These are phyloP conservation scores for Heliothis peltigera DNA, from an alignment of 2,888 invertebrate species.

Conservation along the genomic window DNA sequence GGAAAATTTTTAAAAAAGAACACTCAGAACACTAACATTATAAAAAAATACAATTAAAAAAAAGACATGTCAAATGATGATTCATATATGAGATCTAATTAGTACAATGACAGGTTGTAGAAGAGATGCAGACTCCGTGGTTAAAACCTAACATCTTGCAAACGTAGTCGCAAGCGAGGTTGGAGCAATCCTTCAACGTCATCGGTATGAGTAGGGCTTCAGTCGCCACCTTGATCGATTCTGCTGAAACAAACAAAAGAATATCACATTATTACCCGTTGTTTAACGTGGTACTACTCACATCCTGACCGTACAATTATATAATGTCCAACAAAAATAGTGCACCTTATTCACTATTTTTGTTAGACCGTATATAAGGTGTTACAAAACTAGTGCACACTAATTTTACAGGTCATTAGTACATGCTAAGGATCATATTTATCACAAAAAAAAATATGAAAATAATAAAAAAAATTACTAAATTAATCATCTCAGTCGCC, in stretches of 20 bases:
- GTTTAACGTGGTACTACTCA: too few relatives aligned
- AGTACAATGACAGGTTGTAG: slow-evolving; percentile 32
- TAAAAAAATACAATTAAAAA: neutral
- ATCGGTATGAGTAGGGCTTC: slow-evolving; percentile 39
- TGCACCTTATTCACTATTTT: too few relatives aligned
- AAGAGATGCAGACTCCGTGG: slow-evolving; percentile 34
- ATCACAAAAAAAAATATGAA: too few relatives aligned
- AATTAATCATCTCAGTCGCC: too few relatives aligned
- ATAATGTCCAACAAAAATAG: too few relatives aligned
- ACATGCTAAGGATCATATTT: too few relatives aligned
- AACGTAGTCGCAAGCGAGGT: slow-evolving; percentile 5
- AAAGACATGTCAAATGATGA: neutral
- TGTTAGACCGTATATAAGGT: too few relatives aligned
- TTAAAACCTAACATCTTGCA: slow-evolving; percentile 33
- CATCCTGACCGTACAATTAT: too few relatives aligned
- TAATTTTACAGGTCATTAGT: too few relatives aligned
- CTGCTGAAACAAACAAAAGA: slow-evolving; percentile 35
- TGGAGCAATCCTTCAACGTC: slow-evolving; percentile 26
- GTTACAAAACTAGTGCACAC: too few relatives aligned
- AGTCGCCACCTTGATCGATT: slow-evolving; percentile 9
- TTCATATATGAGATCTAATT: slow-evolving; percentile 10
- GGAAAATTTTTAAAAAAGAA: too few relatives aligned
- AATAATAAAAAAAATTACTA: too few relatives aligned
- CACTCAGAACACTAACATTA: neutral
- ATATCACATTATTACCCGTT: neutral